Evolutionary conservation across 2,113 vertebrate species (phyloP), one percentile per base, ranked within the genome.

Genomic region (Paramormyrops kingsleyae): DNA sequence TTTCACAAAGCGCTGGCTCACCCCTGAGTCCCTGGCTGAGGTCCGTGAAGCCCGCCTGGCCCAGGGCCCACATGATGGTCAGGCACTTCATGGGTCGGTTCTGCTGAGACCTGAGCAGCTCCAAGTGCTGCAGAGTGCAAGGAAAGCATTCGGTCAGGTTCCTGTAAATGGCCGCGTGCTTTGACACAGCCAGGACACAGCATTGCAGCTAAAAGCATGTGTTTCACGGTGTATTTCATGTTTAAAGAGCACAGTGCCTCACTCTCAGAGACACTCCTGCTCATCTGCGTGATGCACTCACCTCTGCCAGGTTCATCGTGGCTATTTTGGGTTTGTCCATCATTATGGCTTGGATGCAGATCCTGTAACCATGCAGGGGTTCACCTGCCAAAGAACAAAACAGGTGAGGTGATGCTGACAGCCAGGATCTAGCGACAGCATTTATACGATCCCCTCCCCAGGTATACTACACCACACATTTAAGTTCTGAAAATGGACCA

Each of bases 61-160:
- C 98, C 92, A 99, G 93, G 0, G 97, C 97, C 98, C 98, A 99
- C 96, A 99, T 98, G 91, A 99, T 97, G 1, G 97, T 97, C 87
- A 99, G 94, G 93, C 98, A 98, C 88, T 98, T 98, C 0, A 91
- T 94, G 0, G 98, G 97, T 86, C 94, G 95, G 93, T 95, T 98
- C 95, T 99, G 97, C 80, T 98, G 96, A 0, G 97, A 98, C 24
- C 98, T 95, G 92, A 99, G 44, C 89, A 99, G 93, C 91, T 99
- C 98, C 92, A 99, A 92, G 94, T 98, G 98, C 98, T 99, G 93
- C 0, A 44, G 80, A 7, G 35, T 5, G 87, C 49, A 62, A 35
- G 13, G 4, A 80, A 80, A 19, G 15, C 35, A 39, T 66, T 27
- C n/a, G 0, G n/a, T 66, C n/a, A 66, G 9, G 9, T 66, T 66